These are phyloP conservation scores for Tuta absoluta DNA, from an alignment of 2,888 invertebrate genomes.

Conservation along the genomic window DNA sequence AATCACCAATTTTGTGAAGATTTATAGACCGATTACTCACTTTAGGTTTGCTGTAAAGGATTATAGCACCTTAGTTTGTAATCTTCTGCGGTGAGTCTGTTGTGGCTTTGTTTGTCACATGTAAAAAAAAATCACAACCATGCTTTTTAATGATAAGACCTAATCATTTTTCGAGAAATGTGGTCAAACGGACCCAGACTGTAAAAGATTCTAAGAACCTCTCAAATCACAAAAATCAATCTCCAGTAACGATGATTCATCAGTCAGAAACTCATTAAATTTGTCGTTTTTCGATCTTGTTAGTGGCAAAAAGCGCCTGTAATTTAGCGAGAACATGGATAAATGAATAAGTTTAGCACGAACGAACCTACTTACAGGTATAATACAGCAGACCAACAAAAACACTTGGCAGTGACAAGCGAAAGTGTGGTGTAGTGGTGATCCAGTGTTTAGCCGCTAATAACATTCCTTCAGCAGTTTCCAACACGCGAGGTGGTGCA, in stretches of 20 bases:
- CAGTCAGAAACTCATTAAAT: conserved; percentile 35
- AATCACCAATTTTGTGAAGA: conserved; percentile 5
- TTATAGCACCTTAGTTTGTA: background rate
- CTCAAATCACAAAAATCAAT: conserved; percentile 37
- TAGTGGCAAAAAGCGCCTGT: background rate
- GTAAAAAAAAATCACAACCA: background rate
- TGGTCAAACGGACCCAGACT: conserved; percentile 29
- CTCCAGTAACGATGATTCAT: conserved; percentile 53
- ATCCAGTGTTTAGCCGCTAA: conserved; percentile 54
- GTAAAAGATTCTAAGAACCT: conserved; percentile 42
- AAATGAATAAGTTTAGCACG: conserved; percentile 38
- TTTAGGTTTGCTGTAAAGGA: background rate
- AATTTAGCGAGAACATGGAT: background rate
- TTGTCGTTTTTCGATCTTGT: conserved; percentile 31
- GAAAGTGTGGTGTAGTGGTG: conserved; percentile 54
- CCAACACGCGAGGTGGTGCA: conserved; percentile 52
- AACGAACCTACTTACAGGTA: conserved; percentile 39
- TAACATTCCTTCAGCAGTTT: conserved; percentile 46
- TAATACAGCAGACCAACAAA: conserved; percentile 41
- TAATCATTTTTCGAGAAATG: background rate
- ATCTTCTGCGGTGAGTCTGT: background rate
- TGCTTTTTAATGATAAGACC: background rate
- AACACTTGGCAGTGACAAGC: conserved; percentile 51
- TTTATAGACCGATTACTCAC: conserved; percentile 9
- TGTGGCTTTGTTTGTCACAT: conserved; percentile 9